Conservation (phyloP, 2,113 vertebrate species). For the Ammodytes marinus region DNA sequence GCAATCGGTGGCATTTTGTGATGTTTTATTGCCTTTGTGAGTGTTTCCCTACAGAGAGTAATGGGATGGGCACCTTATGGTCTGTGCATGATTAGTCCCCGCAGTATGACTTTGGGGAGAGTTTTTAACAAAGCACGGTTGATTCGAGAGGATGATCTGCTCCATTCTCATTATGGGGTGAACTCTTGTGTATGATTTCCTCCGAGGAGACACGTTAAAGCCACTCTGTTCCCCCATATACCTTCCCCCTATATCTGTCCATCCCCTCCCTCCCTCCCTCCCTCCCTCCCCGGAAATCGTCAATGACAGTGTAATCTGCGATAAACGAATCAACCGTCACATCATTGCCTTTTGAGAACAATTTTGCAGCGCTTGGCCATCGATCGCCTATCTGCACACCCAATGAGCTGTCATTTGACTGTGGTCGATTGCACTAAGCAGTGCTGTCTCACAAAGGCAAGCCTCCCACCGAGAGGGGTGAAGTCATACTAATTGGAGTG, state of each 20-base stretch:
- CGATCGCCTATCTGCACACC: slow-evolving; percentile 26
- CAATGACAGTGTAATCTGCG: slow-evolving; percentile 52
- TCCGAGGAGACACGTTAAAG: not conserved
- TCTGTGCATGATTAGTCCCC: slow-evolving; percentile 18
- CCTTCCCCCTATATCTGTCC: too few species aligned
- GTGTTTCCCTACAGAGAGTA: not conserved
- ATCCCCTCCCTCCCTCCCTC: not conserved
- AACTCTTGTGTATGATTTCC: slow-evolving; percentile 14
- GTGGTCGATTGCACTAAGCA: slow-evolving; percentile 52
- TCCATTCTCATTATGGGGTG: not conserved
- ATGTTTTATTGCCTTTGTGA: slow-evolving; percentile 12
- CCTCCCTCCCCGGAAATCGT: slow-evolving; percentile 7
- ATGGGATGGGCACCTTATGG: slow-evolving; percentile 7
- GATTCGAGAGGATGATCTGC: not conserved
- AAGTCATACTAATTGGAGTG: slow-evolving; percentile 56
- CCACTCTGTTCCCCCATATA: not conserved
- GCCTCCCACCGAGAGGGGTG: slow-evolving; percentile 12
- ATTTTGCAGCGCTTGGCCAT: slow-evolving; percentile 26
- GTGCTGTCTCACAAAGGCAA: slow-evolving; percentile 29
- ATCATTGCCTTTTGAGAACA: not conserved
- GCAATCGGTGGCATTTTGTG: slow-evolving; percentile 8
- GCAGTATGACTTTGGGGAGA: not conserved
- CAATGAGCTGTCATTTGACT: slow-evolving; percentile 37
- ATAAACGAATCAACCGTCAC: slow-evolving; percentile 37
- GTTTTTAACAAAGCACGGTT: not conserved